phyloP scores from a whole-genome alignment of 2,888 invertebrate species.

The Sinodicranocentrus sp. region DNA sequence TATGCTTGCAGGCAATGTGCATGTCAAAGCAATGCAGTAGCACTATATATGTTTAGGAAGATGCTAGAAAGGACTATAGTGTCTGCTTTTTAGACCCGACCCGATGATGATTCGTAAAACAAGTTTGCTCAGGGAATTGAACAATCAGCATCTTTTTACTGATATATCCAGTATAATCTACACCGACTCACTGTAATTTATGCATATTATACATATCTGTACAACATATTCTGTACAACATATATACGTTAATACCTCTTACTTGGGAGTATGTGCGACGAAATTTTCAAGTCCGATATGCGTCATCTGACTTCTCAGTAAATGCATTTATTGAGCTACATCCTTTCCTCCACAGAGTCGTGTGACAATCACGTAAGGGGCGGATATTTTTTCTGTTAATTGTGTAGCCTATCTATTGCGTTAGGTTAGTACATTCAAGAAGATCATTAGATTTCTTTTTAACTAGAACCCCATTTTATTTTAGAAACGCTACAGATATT shows the following conservation, averaged over 20 bases:
- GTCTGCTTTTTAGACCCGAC: not conserved
- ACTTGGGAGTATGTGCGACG: not conserved
- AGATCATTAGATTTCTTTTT: too few species aligned
- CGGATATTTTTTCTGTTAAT: constrained; percentile 6
- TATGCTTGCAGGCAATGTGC: too few species aligned
- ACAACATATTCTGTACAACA: not conserved
- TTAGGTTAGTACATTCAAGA: too few species aligned
- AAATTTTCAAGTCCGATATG: not conserved
- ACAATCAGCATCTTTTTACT: not conserved
- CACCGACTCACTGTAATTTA: too few species aligned
- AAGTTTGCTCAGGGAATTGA: constrained; percentile 23
- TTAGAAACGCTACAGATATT: too few species aligned
- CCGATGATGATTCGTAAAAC: constrained; percentile 29
- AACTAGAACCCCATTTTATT: too few species aligned
- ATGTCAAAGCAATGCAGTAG: too few species aligned
- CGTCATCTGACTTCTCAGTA: constrained; percentile 19
- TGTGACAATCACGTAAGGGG: constrained; percentile 16
- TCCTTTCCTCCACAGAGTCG: not conserved
- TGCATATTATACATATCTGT: not conserved
- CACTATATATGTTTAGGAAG: too few species aligned
- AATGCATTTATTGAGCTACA: too few species aligned
- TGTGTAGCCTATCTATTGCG: too few species aligned
- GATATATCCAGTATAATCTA: not conserved
- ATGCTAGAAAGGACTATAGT: not conserved
- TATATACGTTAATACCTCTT: not conserved